Conservation (phyloP, 2,113 vertebrate species). For the Girardinichthys multiradiatus region DNA sequence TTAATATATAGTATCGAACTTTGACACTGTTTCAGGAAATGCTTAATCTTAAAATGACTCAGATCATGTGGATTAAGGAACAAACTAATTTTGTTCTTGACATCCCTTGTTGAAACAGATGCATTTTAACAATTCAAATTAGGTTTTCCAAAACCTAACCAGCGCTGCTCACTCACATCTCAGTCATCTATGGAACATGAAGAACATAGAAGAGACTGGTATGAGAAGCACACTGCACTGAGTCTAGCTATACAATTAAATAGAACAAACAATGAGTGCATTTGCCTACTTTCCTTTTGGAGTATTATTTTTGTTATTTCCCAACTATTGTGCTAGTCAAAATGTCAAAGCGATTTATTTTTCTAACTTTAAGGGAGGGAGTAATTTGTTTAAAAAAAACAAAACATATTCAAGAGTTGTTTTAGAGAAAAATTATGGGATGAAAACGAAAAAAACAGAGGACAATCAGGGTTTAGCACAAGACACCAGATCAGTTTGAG, state of each 20-base stretch:
- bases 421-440: background rate
- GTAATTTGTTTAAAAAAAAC: background rate
- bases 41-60: no score
- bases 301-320: background rate
- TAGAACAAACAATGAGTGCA: background rate
- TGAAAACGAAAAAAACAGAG: background rate
- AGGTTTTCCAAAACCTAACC: no score
- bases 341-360: background rate
- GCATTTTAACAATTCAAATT: no score
- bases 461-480: constrained; percentile 23
- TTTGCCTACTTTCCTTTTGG: background rate
- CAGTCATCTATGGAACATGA: no score
- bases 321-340: background rate
- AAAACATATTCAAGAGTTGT: background rate
- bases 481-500: constrained; percentile 49
- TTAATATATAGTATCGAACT: no score
- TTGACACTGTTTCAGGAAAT: no score
- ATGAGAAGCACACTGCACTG: no score
- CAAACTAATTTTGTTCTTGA: no score
- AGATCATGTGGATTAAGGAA: no score
- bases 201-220: no score
- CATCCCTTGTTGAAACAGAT: no score
- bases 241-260: background rate
- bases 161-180: no score
- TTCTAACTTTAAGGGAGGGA: background rate